Conservation (phyloP, 2,113 vertebrate species). For the Nipponia nippon region DNA sequence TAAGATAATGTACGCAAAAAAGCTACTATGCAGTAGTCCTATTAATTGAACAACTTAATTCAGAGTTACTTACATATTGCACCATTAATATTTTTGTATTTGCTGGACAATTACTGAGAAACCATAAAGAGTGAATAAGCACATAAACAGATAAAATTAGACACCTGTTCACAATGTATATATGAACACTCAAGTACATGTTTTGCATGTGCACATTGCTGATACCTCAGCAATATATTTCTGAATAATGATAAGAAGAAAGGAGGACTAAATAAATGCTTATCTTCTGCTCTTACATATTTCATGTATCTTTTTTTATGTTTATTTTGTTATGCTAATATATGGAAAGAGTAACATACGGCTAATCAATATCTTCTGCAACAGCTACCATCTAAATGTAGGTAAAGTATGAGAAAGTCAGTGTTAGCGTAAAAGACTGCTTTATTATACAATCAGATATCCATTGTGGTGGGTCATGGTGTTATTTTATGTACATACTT, state of each 20-base stretch:
- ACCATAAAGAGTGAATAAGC: not conserved
- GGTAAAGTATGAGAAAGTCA: not conserved
- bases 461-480: not conserved
- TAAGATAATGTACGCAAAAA: not conserved
- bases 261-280: not conserved
- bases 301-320: not conserved
- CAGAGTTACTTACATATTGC: not conserved
- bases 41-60: conserved; percentile 46
- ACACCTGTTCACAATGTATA: not conserved
- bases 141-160: not conserved
- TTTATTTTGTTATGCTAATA: not conserved
- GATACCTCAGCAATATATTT: not conserved
- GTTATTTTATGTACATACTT: not conserved
- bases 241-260: not conserved
- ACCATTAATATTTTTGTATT: not conserved
- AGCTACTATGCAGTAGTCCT: not conserved
- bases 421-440: not conserved
- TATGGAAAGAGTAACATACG: not conserved
- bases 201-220: not conserved
- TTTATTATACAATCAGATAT: not conserved
- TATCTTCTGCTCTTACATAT: not conserved
- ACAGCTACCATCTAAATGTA: not conserved
- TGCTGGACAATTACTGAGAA: not conserved
- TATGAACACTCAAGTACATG: not conserved
- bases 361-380: not conserved